Evolutionary conservation across 2,797 vertebrate genomes (phyloP).

Genomic region (Melanotaenia boesemani): DNA sequence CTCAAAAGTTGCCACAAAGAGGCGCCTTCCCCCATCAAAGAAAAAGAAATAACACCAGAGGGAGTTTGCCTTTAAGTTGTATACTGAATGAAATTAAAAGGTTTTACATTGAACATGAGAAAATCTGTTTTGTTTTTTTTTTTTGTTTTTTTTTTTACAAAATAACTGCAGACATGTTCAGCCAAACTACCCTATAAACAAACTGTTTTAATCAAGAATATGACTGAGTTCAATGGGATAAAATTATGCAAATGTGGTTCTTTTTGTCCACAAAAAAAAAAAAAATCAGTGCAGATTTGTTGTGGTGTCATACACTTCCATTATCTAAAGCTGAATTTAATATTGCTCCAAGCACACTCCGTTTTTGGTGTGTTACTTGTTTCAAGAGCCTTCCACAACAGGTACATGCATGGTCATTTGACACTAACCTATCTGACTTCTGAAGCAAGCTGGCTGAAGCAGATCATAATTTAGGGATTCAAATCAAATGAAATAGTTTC

Average conservation of each 20-base stretch:
- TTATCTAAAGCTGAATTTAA: background rate
- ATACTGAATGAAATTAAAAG: too few species aligned
- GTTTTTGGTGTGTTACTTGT: background rate
- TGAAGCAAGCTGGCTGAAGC: background rate
- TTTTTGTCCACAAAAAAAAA: too few species aligned
- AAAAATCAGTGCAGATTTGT: background rate
- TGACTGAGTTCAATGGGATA: too few species aligned
- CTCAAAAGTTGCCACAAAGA: constrained; percentile 32
- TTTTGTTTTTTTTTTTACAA: too few species aligned
- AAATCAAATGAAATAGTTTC: background rate
- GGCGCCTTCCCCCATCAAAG: constrained; percentile 16
- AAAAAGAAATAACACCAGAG: background rate
- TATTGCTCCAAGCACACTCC: background rate
- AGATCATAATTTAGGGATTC: background rate
- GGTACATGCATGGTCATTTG: background rate
- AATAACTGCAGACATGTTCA: too few species aligned
- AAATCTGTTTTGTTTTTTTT: too few species aligned
- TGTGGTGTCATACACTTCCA: background rate
- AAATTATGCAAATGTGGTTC: too few species aligned
- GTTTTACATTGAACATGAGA: too few species aligned
- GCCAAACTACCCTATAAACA: too few species aligned
- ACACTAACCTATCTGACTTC: background rate
- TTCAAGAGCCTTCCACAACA: background rate
- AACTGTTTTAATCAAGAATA: too few species aligned
- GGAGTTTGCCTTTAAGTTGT: background rate